Evolutionary conservation across 2,888 invertebrate species (phyloP).

Genomic region (Protonemura montana): DNA sequence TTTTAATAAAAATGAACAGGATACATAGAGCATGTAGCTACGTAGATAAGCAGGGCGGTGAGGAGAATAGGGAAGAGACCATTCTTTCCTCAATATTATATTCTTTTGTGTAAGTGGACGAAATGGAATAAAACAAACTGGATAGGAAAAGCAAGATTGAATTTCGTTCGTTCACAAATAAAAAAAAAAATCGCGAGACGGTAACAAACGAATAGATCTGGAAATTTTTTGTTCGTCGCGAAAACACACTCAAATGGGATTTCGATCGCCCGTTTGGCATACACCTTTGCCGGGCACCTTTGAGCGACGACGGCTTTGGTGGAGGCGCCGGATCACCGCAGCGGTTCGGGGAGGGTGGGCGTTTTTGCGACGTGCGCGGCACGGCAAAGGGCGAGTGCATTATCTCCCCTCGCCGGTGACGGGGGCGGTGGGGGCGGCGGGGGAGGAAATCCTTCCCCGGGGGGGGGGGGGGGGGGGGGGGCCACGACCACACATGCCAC

Average conservation of each 20-base stretch:
- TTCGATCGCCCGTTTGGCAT: not conserved
- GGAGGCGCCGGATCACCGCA: not conserved
- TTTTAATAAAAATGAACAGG: not conserved
- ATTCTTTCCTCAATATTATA: not conserved
- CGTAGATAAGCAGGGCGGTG: not conserved
- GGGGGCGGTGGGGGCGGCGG: too few relatives aligned
- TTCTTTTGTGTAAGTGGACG: not conserved
- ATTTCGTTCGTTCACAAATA: not conserved
- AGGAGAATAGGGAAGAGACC: not conserved
- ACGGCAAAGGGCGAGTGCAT: not conserved
- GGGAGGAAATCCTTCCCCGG: not conserved
- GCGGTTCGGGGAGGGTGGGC: not conserved
- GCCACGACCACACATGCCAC: not conserved
- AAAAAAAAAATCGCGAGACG: not conserved
- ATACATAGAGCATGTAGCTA: not conserved
- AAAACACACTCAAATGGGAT: not conserved
- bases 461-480: not conserved
- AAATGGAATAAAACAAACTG: slow-evolving; percentile 7
- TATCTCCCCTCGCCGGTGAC: not conserved
- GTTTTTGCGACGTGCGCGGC: not conserved
- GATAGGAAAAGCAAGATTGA: not conserved
- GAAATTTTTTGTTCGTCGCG: not conserved
- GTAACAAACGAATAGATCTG: not conserved
- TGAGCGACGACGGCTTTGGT: not conserved
- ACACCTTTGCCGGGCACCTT: not conserved